phyloP scores from a whole-genome alignment of 2,888 invertebrate genomes.

The Diogma glabrata region DNA sequence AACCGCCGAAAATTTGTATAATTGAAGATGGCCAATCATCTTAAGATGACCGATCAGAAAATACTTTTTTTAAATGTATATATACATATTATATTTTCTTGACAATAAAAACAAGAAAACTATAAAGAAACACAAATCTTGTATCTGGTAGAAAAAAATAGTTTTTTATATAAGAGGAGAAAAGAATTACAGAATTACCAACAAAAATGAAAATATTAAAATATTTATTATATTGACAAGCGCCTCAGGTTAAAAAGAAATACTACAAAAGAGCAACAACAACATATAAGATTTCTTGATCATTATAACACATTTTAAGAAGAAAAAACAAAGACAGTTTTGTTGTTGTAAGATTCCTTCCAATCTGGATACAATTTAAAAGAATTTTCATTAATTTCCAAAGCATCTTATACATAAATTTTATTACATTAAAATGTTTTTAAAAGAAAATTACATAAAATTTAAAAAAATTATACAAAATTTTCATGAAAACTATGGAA shows the following conservation, averaged over 20 bases:
- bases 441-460: background rate
- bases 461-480: background rate
- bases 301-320: no score
- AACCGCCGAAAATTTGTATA: conserved; percentile 2
- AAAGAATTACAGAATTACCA: no score
- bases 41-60: conserved; percentile 6
- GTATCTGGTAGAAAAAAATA: no score
- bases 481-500: background rate
- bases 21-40: conserved; percentile 7
- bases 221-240: conserved; percentile 7
- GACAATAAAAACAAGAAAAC: conserved; percentile 6
- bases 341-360: no score
- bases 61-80: no score
- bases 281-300: no score
- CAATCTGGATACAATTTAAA: background rate
- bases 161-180: conserved; percentile 2
- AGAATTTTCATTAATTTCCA: conserved; percentile 3
- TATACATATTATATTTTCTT: background rate
- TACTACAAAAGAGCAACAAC: no score
- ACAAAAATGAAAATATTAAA: conserved; percentile 1
- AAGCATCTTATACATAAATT: background rate
- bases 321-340: no score
- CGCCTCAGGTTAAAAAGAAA: background rate
- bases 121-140: no score
- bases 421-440: conserved; percentile 3